phyloP scores from a whole-genome alignment of 2,797 vertebrate genomes.

The Nasua narica region DNA sequence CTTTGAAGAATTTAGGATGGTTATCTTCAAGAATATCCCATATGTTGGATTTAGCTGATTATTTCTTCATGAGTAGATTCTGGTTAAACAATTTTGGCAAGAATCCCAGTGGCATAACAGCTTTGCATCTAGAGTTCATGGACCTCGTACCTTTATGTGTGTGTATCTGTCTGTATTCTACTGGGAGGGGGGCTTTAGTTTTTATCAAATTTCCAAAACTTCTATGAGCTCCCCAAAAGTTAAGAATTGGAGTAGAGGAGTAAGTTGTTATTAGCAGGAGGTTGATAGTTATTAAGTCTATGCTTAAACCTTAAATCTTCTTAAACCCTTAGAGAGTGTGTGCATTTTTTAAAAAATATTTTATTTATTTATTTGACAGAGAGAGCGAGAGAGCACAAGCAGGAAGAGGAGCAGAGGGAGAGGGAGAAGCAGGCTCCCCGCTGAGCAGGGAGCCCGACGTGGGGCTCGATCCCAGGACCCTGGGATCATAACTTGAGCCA shows the following conservation, averaged over 20 bases:
- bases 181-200: background rate
- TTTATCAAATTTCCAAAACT: background rate
- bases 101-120: background rate
- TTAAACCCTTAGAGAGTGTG: background rate
- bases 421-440: too few species aligned
- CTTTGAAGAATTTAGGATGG: background rate
- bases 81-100: slow-evolving; percentile 1
- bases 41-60: background rate
- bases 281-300: background rate
- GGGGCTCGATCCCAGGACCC: too few species aligned
- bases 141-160: background rate
- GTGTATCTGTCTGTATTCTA: background rate
- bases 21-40: background rate
- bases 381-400: too few species aligned
- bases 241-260: background rate
- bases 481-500: too few species aligned
- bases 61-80: background rate
- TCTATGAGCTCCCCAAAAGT: background rate
- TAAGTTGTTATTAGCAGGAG: background rate
- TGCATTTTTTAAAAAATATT: background rate
- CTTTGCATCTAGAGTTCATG: background rate
- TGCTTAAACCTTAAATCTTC: background rate
- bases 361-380: too few species aligned
- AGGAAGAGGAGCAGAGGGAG: too few species aligned
- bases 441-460: too few species aligned